Base-by-base conservation (phyloP, 2,797 vertebrate species). In the Eulemur albifrons region DNA sequence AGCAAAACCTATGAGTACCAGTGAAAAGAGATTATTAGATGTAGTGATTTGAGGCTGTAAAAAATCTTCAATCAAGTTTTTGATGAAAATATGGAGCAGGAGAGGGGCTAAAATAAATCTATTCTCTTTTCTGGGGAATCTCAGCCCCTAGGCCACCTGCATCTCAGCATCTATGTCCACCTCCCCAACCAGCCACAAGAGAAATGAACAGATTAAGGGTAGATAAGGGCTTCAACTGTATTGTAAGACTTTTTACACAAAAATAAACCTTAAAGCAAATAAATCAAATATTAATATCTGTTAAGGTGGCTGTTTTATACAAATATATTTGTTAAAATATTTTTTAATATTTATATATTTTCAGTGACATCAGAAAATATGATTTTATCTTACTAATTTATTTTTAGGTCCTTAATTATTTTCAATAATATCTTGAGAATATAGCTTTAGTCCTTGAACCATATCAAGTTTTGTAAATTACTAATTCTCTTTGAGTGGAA, bases 241-340 rank as follows among this genome's bases (percentile, higher is more conserved):
- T 57, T 86, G n/a, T 40, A 54, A 95, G 54, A 45, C 20, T 27
- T 90, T 76, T 80, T 92, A 84, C 17, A 80, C 69, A 61, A 10
- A 61, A 93, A 54, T 7, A n/a, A 63, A 35, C 14, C 67, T 57
- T 72, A 84, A 83, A 63, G 23, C 69, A 95, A 94, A 67, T 35
- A 89, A 93, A 40, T 79, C 79, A 80, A 87, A 93, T 80, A 83
- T 63, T 88, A 69, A 88, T 82, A 91, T 72, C 84, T 88, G 17
- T 38, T 80, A 54, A n/a, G 27, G 35, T 69, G 59, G 65, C 4
- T 79, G 35, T 92, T 93, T 88, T 52, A 90, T 83, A 63, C 27
- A 84, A 7, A 61, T 12, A 59, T 88, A 12, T 80, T 88, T 88
- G 17, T 54, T 88, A 38, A 94, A 77, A 32, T 77, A 21, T 72